These are phyloP conservation scores for Philhelius pedissequus DNA, from an alignment of 2,888 invertebrate genomes.

Conservation along the genomic window DNA sequence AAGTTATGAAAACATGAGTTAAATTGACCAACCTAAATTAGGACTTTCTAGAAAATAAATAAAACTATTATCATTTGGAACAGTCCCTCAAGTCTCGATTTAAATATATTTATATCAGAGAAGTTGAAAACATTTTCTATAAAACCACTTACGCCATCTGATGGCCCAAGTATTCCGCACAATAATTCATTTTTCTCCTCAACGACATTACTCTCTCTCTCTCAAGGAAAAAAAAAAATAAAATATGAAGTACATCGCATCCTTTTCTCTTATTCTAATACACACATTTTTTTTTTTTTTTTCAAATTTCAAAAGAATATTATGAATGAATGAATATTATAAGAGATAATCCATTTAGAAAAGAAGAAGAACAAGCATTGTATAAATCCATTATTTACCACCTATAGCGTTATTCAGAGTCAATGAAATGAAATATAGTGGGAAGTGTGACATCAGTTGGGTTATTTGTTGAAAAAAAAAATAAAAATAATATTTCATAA, in stretches of 20 bases:
- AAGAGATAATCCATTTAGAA: neutral
- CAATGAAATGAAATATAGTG: conserved; percentile 21
- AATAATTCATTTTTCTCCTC: too few species aligned
- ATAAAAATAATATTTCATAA: conserved; percentile 12
- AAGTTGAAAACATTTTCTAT: too few species aligned
- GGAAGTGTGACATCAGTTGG: conserved; percentile 31
- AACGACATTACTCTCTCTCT: too few species aligned
- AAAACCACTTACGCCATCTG: too few species aligned
- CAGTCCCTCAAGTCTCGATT: too few species aligned
- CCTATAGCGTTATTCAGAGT: neutral
- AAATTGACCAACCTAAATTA: too few species aligned
- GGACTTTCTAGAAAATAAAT: too few species aligned
- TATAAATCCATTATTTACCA: neutral
- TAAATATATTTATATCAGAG: too few species aligned
- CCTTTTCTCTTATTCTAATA: neutral
- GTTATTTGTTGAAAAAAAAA: neutral
- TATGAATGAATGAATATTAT: neutral
- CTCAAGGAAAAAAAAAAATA: neutral
- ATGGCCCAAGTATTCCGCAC: too few species aligned
- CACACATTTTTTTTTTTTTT: neutral
- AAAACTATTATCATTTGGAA: too few species aligned
- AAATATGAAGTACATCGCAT: neutral
- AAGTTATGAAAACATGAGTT: too few species aligned
- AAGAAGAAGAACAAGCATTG: neutral
- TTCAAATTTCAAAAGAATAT: neutral